Evolutionary conservation across 37 sponge, comb jelly and placozoan species (phyloP).

Genomic region (Aphrocallistes beatrix): DNA sequence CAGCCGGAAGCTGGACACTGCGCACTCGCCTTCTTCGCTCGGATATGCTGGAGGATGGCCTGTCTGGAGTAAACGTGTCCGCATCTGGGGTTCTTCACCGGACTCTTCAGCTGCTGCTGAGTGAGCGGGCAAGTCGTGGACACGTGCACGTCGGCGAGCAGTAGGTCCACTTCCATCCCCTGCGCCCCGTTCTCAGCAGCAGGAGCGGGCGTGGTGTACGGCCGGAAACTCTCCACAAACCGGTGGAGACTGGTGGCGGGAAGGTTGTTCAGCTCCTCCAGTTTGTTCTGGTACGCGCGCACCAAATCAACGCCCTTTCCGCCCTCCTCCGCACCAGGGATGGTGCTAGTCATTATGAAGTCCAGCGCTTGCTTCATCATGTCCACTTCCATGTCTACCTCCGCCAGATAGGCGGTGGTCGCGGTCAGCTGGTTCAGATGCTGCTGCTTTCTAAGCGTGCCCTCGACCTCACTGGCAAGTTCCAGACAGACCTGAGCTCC

Average conservation of each 20-base stretch:
- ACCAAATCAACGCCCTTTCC: background rate
- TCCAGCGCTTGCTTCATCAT: background rate
- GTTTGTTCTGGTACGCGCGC: background rate
- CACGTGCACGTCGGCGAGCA: background rate
- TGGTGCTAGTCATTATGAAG: background rate
- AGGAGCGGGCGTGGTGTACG: too few species aligned
- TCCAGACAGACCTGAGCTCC: background rate
- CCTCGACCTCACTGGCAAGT: background rate
- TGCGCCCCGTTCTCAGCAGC: background rate
- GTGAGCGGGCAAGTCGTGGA: background rate
- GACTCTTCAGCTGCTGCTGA: background rate
- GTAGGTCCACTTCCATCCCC: background rate
- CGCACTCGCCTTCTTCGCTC: background rate
- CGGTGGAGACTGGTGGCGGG: background rate
- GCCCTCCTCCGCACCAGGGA: background rate
- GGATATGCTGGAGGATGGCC: background rate
- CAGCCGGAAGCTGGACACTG: slow-evolving; percentile 1
- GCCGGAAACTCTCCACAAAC: background rate
- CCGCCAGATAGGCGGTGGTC: background rate
- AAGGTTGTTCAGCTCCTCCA: background rate
- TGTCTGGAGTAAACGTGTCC: background rate
- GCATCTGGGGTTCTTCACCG: background rate
- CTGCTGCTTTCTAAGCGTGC: background rate
- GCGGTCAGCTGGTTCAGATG: background rate
- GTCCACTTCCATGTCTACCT: background rate